Evolutionary conservation across 2,113 vertebrate species (phyloP), one percentile per base, ranked within the genome.

Genomic region (Picathartes gymnocephalus): DNA sequence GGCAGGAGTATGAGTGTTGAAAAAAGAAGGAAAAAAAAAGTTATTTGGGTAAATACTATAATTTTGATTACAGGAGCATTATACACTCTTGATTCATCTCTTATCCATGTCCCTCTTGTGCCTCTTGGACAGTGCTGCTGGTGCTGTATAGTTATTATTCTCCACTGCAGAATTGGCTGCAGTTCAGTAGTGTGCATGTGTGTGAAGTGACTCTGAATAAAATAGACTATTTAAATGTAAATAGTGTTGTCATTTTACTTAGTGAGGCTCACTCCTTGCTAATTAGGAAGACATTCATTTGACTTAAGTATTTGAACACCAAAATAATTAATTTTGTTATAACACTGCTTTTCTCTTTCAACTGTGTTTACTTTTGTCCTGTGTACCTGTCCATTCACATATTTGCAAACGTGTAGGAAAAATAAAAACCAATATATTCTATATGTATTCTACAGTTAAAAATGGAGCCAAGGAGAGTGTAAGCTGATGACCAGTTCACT

Each of bases 201-300:
- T 65, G 44, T 79, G 93, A 76, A 91, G 48, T 64, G 60, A 76
- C 61, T 94, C 90, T 90, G 78, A 92, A 50, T 80, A 56, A 88
- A 93, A 81, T 4, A 70, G 47, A 39, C 44, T 66, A 62, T 86
- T 92, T 91, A 91, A 92, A 94, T 83, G 64, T 88, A 95, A 95
- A 96, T 83, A 57, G 20, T 70, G 47, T 81, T 89, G 88, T 65
- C 71, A 40, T 92, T 90, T 81, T 78, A 62, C 44, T 78, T 83
- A 44, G 47, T 56, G 48, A 86, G 45, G 57, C 73, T 93, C 66
- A 42, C n/a, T 82, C 51, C 74, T 88, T 4, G 7, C 30, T 86
- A 88, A 70, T 93, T 86, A 80, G 60, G 60, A 88, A 40, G 73
- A 39, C 17, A 77, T 73, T 80, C 7, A 51, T 90, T 92, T 81